Evolutionary conservation across 2,888 invertebrate genomes (phyloP), one percentile per base, ranked within the genome.

Genomic region (Tetragonula carbonaria): DNA sequence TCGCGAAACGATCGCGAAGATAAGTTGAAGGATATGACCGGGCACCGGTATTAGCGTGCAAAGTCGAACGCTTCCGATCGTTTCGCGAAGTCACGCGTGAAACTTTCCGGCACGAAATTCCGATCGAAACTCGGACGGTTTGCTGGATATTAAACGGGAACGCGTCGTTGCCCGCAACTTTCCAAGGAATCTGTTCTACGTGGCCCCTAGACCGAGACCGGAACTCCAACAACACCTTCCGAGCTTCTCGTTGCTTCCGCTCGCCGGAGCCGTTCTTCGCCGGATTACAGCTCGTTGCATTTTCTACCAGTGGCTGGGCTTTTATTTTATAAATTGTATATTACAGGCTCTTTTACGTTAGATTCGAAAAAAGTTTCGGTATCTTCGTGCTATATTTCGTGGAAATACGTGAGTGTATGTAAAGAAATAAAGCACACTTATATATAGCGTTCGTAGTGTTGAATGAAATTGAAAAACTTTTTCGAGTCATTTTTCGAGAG

Each of bases 71-170:
- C 63, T 82, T 84, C 71, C 77, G 84, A 78, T 82, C 84, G 84
- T 77, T 77, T 63, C 74, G 77, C 83, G 77, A 73, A 84, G 83
- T 84, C 84, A 84, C 84, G 84, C 84, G 84, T 84, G 84, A 84
- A 84, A 84, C 74, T 83, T 84, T 75, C 75, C 68, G 57, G 77
- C 84, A 75, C 75, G 74, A 59, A 84, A 84, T 84, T 84, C 84
- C 84, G 84, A 84, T 84, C 84, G 84, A 53, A 57, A 62, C 77
- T 53, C 77, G 68, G 70, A 65, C 57, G 74, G 57, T 76, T 84
- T 74, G 70, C 70, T 74, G 74, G 83, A 84, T 84, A 84, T 84
- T 84, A 84, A 84, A 78, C 74, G 74, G 62, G 71, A 70, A 74
- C 82, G 74, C 84, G 83, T 74, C 75, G 81, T 71, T 59, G 66